These are phyloP conservation scores for Notarius lentiginosus DNA, from an alignment of 2,113 vertebrate species.

Conservation along the genomic window DNA sequence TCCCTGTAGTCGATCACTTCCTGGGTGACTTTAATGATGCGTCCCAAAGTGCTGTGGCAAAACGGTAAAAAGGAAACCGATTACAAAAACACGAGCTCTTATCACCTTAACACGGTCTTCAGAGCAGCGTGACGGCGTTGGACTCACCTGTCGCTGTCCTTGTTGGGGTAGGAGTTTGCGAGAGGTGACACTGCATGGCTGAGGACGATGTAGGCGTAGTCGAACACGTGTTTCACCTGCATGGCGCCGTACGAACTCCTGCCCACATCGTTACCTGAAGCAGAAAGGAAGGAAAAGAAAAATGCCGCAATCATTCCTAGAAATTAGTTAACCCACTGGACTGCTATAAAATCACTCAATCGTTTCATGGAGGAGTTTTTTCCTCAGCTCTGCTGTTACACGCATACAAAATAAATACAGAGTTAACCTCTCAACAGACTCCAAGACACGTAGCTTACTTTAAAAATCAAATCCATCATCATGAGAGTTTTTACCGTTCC, in stretches of 20 bases:
- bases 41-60: conserved; percentile 85
- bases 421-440: too few species aligned
- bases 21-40: conserved; percentile 94
- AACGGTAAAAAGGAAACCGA: not conserved
- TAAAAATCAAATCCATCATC: not conserved
- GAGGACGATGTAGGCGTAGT: conserved; percentile 94
- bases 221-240: conserved; percentile 96
- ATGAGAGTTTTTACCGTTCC: not conserved
- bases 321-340: not conserved
- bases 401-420: too few species aligned
- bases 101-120: not conserved
- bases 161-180: conserved; percentile 93
- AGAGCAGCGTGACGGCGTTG: not conserved
- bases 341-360: too few species aligned
- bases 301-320: not conserved
- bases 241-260: conserved; percentile 97
- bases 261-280: conserved; percentile 92
- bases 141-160: conserved; percentile 88
- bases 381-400: too few species aligned
- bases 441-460: too few species aligned
- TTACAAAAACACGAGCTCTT: not conserved
- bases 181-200: conserved; percentile 93
- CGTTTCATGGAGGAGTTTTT: not conserved
- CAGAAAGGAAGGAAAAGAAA: not conserved
- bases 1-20: conserved; percentile 94